Percentiles rank a stretch among this genome's conserved stretches.
Evolutionary conservation across 1,140 invertebrate species (phyloP).

Genomic region (Rhagoletis zephyria): DNA sequence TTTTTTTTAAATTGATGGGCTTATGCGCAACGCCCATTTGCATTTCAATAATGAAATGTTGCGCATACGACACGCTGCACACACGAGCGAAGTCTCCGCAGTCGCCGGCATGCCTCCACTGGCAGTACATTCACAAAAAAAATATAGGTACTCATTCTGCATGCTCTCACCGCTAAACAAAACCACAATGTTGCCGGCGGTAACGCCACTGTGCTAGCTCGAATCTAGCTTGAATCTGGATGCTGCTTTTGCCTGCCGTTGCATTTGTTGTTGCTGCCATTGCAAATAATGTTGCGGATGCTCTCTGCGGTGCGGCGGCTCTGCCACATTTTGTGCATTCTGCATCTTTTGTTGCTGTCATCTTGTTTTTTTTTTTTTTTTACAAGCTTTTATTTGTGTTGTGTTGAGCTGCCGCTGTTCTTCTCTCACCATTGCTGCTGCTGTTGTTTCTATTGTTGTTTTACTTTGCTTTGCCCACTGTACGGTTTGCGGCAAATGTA

Average conservation of each 20-base stretch:
- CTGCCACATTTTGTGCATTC: not conserved
- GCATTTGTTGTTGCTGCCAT: conserved; percentile 5
- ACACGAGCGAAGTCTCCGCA: not conserved
- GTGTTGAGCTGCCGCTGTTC: not conserved
- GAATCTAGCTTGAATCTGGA: not conserved
- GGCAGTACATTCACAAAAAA: not conserved
- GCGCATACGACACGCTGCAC: conserved; percentile 67
- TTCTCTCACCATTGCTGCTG: not conserved
- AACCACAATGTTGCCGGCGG: not conserved
- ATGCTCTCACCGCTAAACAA: conserved; percentile 6
- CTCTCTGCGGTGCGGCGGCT: not conserved
- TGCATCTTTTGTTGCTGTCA: not conserved
- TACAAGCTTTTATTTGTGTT: not conserved
- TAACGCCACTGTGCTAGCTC: not conserved
- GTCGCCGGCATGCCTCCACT: not conserved
- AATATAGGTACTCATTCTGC: not conserved
- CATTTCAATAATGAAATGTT: conserved; percentile 68
- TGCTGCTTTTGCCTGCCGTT: not conserved
- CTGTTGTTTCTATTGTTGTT: not conserved
- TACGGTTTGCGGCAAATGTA: conserved; percentile 16
- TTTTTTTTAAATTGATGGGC: conserved; percentile 52
- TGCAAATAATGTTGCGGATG: conserved; percentile 13
- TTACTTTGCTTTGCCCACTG: not conserved
- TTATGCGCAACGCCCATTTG: conserved; percentile 73
- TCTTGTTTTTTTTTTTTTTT: not conserved